phyloP scores from a whole-genome alignment of 2,113 vertebrate species.

The Paratilapia polleni region DNA sequence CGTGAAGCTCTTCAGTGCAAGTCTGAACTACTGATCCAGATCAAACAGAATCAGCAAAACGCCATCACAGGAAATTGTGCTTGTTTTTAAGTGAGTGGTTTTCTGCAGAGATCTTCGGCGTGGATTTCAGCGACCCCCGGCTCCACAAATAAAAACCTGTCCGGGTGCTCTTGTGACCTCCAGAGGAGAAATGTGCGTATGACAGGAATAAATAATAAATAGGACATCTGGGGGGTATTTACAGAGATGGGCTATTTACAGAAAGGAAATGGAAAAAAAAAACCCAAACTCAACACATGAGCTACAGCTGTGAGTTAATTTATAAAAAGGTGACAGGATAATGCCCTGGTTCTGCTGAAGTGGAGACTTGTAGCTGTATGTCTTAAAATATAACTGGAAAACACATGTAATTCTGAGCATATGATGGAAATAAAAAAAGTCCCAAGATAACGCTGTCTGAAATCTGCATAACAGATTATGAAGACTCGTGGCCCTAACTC shows the following conservation, averaged over 20 bases:
- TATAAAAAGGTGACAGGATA: constrained; percentile 24
- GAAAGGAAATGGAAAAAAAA: background rate
- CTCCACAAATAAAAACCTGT: background rate
- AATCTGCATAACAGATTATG: constrained; percentile 1
- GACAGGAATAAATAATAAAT: constrained; percentile 77
- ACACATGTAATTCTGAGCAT: background rate
- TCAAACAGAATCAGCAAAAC: background rate
- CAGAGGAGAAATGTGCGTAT: constrained; percentile 53
- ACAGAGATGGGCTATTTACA: constrained; percentile 61
- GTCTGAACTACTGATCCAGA: background rate
- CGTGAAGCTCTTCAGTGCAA: constrained; percentile 52
- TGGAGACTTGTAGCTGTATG: background rate
- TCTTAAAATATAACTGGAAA: constrained; percentile 12
- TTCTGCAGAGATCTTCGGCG: background rate
- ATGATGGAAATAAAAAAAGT: background rate
- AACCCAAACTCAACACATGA: constrained; percentile 20
- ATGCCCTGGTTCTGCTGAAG: constrained; percentile 46
- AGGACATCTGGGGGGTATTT: constrained; percentile 57
- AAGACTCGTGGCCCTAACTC: background rate
- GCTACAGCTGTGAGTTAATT: constrained; percentile 47
- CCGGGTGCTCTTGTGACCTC: constrained; percentile 19
- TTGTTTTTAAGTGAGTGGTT: constrained; percentile 36
- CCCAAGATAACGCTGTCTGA: background rate
- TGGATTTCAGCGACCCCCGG: background rate
- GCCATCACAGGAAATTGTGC: constrained; percentile 47